A percentile compares a stretch with the other conserved stretches of the same genome.
Conservation (phyloP, 2,888 invertebrate genomes). For the Zele albiditarsus region DNA sequence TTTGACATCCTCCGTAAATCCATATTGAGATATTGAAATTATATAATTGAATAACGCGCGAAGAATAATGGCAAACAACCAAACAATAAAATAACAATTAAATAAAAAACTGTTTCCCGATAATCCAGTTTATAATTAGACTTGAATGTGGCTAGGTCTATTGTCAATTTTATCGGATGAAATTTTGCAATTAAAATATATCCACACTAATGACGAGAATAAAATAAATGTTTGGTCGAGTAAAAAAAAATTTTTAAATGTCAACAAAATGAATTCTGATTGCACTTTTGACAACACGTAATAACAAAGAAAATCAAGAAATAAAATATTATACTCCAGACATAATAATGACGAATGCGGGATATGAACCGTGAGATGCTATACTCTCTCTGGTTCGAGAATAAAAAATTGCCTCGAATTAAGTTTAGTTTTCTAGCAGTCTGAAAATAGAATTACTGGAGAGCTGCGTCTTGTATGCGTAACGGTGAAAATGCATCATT, state of each 20-base stretch:
- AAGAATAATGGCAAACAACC: no score
- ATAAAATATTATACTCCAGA: slow-evolving; percentile 51
- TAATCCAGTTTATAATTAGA: not conserved
- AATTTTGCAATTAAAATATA: not conserved
- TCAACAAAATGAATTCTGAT: not conserved
- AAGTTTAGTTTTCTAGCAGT: slow-evolving; percentile 45
- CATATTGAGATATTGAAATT: slow-evolving; percentile 52
- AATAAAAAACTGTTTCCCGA: not conserved
- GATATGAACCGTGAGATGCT: slow-evolving; percentile 42
- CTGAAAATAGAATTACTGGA: slow-evolving; percentile 62
- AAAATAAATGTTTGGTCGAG: not conserved
- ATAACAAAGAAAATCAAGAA: not conserved
- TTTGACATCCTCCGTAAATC: slow-evolving; percentile 71
- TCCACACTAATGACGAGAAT: not conserved
- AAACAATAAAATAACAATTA: not conserved
- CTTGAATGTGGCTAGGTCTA: not conserved
- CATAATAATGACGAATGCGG: slow-evolving; percentile 54
- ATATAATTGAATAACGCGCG: not conserved
- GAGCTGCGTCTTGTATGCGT: slow-evolving; percentile 45
- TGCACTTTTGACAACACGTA: not conserved
- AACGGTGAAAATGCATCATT: not conserved
- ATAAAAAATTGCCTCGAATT: slow-evolving; percentile 46
- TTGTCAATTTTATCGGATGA: not conserved
- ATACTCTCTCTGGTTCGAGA: slow-evolving; percentile 42
- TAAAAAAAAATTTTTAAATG: not conserved